phyloP scores from a whole-genome alignment of 2,888 invertebrate species.

The Amaurobius ferox region DNA sequence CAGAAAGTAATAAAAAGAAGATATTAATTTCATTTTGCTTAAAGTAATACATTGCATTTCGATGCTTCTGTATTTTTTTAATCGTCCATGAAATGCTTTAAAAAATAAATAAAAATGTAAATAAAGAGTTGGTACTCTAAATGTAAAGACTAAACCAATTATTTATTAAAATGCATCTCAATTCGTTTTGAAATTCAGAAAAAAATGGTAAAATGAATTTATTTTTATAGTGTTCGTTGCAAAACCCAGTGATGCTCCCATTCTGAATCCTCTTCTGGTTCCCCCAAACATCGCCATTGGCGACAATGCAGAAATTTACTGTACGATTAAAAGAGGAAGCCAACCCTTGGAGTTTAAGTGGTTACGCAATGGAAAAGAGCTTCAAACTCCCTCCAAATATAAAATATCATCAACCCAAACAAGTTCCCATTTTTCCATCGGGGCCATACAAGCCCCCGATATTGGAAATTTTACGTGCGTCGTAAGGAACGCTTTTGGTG shows the following conservation, averaged over 20 bases:
- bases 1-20: too few relatives aligned
- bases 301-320: slow-evolving; percentile 37
- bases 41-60: too few relatives aligned
- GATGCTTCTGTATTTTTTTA: too few relatives aligned
- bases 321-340: slow-evolving; percentile 54
- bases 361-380: slow-evolving; percentile 26
- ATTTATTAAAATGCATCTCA: too few relatives aligned
- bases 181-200: too few relatives aligned
- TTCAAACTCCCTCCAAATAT: background rate
- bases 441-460: slow-evolving; percentile 30
- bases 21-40: too few relatives aligned
- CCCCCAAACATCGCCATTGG: slow-evolving; percentile 50
- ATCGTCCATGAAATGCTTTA: too few relatives aligned
- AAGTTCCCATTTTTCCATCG: slow-evolving; percentile 30
- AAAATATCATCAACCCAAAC: slow-evolving; percentile 24
- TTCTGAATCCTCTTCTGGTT: slow-evolving; percentile 46
- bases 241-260: slow-evolving; percentile 18
- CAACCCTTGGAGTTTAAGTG: slow-evolving; percentile 53
- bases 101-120: too few relatives aligned
- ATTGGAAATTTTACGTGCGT: slow-evolving; percentile 68
- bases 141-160: too few relatives aligned
- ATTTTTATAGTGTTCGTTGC: background rate
- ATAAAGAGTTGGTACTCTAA: too few relatives aligned
- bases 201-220: background rate
- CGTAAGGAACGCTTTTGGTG: slow-evolving; percentile 36